Base-by-base conservation (phyloP, 2,113 vertebrate genomes). In the Zapus hudsonius region DNA sequence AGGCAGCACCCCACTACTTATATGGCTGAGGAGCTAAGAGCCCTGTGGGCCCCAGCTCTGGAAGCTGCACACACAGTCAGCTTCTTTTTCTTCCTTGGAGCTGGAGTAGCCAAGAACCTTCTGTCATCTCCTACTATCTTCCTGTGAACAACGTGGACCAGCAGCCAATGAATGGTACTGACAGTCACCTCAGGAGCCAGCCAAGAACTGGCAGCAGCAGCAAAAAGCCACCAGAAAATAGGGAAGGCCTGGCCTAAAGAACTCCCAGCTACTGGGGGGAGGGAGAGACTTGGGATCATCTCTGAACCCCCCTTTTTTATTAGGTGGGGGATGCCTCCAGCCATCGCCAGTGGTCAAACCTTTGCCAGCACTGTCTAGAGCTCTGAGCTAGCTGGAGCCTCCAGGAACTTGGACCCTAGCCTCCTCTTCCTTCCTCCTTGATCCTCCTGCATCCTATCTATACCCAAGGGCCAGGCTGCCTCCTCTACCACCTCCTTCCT, bases 101-200 rank as follows among this genome's bases (percentile, higher is more conserved):
- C 74, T 52, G 47, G 42, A 47, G 36, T 1, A 36, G 67, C 9
- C 72, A 61, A 67, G 67, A 86, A 67, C 75, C 70, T 67, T 52
- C 78, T 75, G 10, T 29, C 59, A 44, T 94, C 10, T 89, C 44
- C 66, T 40, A 67, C 64, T 63, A 74, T 52, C 36, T 95, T n/a
- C 70, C 69, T 89, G 29, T n/a, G 82, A 94, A 75, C 66, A 89
- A 94, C 67, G 76, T 11, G 27, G 57, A 85, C 25, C 10, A 66
- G 61, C 4, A 81, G 44, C 15, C 27, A 47, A 78, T 27, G 44
- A 42, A 66, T 7, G 27, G 25, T 33, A 66, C 52, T 91, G 64
- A 70, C 57, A 74, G 52, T 94, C 42, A 89, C 75, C 66, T n/a
- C 55, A 67, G 52, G 47, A 22, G 36, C 42, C 66, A 84, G 72